Conservation (phyloP, 2,888 invertebrate genomes). For the Microchrysa polita region DNA sequence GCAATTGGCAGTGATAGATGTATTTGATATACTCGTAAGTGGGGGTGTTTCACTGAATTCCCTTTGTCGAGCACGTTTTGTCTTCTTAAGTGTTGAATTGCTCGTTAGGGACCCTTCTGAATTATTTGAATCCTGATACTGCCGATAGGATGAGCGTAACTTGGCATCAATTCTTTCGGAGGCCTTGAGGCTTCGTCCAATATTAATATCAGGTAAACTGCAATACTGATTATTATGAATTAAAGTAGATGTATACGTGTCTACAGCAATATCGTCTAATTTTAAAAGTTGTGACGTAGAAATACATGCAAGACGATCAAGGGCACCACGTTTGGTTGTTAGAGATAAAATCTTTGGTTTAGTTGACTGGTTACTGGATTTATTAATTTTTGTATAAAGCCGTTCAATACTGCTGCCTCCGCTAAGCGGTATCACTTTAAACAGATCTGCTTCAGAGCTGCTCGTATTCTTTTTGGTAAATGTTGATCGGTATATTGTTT, state of each 20-base stretch:
- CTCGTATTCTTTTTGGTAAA: conserved; percentile 3
- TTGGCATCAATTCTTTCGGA: conserved; percentile 78
- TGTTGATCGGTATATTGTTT: conserved; percentile 56
- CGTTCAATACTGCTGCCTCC: neutral
- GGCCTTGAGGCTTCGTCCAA: conserved; percentile 74
- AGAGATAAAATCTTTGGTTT: conserved; percentile 66
- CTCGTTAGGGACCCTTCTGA: conserved; percentile 26
- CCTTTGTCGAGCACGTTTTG: conserved; percentile 59
- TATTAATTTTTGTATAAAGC: conserved; percentile 60
- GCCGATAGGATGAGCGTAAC: conserved; percentile 65
- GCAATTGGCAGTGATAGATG: conserved; percentile 14
- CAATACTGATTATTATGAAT: conserved; percentile 76
- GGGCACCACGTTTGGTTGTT: conserved; percentile 50
- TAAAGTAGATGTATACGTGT: conserved; percentile 58
- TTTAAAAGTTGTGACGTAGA: conserved; percentile 52
- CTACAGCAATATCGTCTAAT: conserved; percentile 48
- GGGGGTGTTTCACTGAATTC: conserved; percentile 54
- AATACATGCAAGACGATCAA: conserved; percentile 54
- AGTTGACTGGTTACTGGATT: neutral
- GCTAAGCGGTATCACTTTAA: neutral
- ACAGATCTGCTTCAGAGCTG: neutral
- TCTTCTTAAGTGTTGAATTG: conserved; percentile 58
- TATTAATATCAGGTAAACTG: conserved; percentile 76
- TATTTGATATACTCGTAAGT: conserved; percentile 38
- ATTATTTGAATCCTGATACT: conserved; percentile 13